Conservation (phyloP, 2,113 vertebrate genomes). For the Pardalotus punctatus region DNA sequence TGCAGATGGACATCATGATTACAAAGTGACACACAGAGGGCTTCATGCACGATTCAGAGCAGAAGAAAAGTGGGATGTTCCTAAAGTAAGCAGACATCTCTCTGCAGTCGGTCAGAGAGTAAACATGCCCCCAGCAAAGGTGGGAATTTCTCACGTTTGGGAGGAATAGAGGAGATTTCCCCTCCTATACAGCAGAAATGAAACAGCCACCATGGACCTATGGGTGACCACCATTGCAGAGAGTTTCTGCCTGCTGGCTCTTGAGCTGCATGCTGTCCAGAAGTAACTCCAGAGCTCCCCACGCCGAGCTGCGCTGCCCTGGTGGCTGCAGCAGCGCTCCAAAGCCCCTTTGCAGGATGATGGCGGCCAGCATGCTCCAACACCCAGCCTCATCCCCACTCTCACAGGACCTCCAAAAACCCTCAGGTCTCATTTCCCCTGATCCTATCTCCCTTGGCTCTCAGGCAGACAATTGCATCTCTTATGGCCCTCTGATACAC, state of each 20-base stretch:
- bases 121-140: neutral
- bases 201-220: rapidly evolving
- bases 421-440: neutral
- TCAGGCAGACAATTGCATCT: neutral
- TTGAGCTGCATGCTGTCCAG: neutral
- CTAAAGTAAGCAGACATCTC: neutral
- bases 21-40: neutral
- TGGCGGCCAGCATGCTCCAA: neutral
- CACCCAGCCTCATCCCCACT: neutral
- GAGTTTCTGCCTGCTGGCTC: neutral
- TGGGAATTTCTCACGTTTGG: neutral
- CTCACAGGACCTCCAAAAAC: neutral
- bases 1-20: neutral
- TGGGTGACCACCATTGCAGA: neutral
- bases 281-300: neutral
- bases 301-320: rapidly evolving
- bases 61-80: neutral
- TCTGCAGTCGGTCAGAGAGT: neutral
- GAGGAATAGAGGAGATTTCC: neutral
- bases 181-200: rapidly evolving
- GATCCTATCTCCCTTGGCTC: neutral
- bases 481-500: neutral
- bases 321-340: neutral
- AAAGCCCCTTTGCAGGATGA: rapidly evolving
- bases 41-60: neutral